These are phyloP conservation scores for Stegodyphus mimosarum DNA, from an alignment of 1,140 invertebrate species.

Conservation along the genomic window DNA sequence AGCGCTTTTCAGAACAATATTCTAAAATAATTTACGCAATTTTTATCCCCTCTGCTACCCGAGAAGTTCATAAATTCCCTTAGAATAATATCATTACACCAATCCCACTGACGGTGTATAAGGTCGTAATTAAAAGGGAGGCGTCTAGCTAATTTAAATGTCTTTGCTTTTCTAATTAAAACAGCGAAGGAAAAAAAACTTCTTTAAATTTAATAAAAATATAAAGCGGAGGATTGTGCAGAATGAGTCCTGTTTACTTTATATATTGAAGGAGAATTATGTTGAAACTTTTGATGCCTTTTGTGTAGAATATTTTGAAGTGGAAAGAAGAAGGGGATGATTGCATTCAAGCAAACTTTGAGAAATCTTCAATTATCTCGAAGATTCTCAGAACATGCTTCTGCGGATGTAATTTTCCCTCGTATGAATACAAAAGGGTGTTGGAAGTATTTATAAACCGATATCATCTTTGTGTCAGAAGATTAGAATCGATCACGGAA, in stretches of 20 bases:
- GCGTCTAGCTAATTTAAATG: slow-evolving; percentile 22
- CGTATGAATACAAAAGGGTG: too few relatives aligned
- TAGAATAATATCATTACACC: slow-evolving; percentile 36
- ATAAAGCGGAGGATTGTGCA: background rate
- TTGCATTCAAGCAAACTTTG: too few relatives aligned
- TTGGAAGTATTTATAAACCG: too few relatives aligned
- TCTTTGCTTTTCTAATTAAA: slow-evolving; percentile 31
- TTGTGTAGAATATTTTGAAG: background rate
- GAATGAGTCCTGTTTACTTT: slow-evolving; percentile 61
- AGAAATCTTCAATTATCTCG: too few relatives aligned
- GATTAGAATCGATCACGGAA: too few relatives aligned
- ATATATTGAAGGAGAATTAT: background rate
- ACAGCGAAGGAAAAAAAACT: slow-evolving; percentile 9
- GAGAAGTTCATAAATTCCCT: background rate
- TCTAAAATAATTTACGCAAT: background rate
- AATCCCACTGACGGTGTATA: background rate
- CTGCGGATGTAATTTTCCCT: too few relatives aligned
- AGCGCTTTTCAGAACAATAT: background rate
- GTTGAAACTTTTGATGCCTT: background rate
- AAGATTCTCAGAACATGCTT: too few relatives aligned
- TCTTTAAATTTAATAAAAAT: slow-evolving; percentile 35
- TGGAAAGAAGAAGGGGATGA: too few relatives aligned
- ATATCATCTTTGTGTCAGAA: too few relatives aligned
- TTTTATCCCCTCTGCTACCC: background rate
- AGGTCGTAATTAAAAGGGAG: slow-evolving; percentile 15